A percentile compares a stretch with the other conserved stretches of the same genome.
These are phyloP conservation scores for Cryptus armator DNA, from an alignment of 2,888 invertebrate genomes.

Conservation along the genomic window DNA sequence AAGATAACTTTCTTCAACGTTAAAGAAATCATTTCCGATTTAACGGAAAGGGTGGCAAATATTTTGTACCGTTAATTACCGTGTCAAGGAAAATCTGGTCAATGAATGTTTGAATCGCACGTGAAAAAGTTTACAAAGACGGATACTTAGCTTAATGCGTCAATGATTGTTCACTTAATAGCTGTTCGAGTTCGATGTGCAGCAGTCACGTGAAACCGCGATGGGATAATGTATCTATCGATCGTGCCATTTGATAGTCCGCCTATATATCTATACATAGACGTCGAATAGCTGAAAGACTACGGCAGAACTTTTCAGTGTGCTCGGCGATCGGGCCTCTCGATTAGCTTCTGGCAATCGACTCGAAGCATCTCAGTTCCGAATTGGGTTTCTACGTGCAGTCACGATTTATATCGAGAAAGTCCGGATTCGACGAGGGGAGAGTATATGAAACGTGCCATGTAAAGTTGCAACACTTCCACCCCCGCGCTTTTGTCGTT, in stretches of 20 bases:
- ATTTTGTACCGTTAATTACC: neutral
- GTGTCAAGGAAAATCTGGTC: neutral
- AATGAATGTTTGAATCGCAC: neutral
- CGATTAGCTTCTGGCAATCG: slow-evolving; percentile 61
- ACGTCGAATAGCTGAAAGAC: slow-evolving; percentile 24
- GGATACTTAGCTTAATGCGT: slow-evolving; percentile 14
- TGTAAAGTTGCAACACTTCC: neutral
- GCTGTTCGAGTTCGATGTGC: slow-evolving; percentile 44
- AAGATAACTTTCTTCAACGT: neutral
- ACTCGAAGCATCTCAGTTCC: slow-evolving; percentile 27
- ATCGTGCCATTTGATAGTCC: slow-evolving; percentile 40
- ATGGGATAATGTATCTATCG: slow-evolving; percentile 51
- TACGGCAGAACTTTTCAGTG: slow-evolving; percentile 38
- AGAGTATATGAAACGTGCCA: slow-evolving; percentile 21
- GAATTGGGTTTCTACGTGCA: slow-evolving; percentile 43
- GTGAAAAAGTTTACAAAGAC: neutral
- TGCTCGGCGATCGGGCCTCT: slow-evolving; percentile 34
- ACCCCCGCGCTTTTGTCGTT: neutral
- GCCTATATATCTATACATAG: neutral
- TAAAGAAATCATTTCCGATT: neutral
- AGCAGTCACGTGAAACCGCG: slow-evolving; percentile 39
- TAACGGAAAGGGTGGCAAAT: neutral
- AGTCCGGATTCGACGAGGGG: slow-evolving; percentile 15
- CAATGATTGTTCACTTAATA: slow-evolving; percentile 33
- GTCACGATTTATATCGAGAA: slow-evolving; percentile 36